Evolutionary conservation across 2,797 vertebrate genomes (phyloP).

Genomic region (Saxicola maurus): DNA sequence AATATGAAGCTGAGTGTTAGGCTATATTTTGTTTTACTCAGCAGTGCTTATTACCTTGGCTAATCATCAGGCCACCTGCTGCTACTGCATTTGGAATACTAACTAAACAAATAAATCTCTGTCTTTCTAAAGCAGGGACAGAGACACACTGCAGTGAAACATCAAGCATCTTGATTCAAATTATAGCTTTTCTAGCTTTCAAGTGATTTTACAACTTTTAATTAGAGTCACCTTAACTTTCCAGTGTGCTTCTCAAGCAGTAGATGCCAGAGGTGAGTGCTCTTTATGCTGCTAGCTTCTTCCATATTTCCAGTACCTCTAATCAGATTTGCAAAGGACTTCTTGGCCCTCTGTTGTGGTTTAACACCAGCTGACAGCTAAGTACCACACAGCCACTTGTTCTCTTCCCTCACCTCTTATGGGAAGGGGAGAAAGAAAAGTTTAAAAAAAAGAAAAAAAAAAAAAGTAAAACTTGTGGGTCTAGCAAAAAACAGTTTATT

Average conservation of each 20-base stretch:
- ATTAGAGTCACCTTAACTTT: neutral
- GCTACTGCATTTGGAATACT: neutral
- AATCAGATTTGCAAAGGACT: neutral
- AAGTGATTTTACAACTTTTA: neutral
- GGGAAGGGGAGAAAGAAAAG: neutral
- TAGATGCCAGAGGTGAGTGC: neutral
- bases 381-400: neutral
- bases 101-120: neutral
- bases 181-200: neutral
- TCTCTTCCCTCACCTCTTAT: neutral
- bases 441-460: no score
- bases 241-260: neutral
- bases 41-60: neutral
- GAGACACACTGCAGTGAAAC: neutral
- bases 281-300: neutral
- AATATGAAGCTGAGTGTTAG: neutral
- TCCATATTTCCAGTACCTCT: neutral
- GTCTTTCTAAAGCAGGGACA: neutral
- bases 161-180: neutral
- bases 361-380: neutral
- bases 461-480: neutral
- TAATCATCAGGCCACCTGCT: neutral
- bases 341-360: neutral
- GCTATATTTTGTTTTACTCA: neutral
- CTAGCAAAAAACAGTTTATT: neutral